A percentile compares a stretch with the other conserved stretches of the same genome.
phyloP scores from a whole-genome alignment of 2,888 invertebrate species.

The Leucophora obtusa region DNA sequence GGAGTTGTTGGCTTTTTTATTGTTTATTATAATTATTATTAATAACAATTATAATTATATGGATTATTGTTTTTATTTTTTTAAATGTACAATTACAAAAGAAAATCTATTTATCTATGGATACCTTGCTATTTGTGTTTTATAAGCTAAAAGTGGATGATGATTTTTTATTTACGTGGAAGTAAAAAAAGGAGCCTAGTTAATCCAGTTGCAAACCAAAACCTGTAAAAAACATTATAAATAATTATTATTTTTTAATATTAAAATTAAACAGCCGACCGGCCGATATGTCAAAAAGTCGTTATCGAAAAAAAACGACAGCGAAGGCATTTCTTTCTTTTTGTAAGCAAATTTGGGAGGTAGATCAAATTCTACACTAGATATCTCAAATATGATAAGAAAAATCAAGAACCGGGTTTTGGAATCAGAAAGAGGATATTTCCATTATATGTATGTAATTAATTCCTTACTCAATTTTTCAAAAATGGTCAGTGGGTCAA shows the following conservation, averaged over 20 bases:
- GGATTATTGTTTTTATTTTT: background rate
- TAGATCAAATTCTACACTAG: no score
- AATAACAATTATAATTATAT: background rate
- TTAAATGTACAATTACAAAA: slow-evolving; percentile 4
- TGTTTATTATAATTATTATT: slow-evolving; percentile 19
- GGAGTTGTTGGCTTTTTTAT: background rate
- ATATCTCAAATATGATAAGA: no score
- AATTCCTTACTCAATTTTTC: no score
- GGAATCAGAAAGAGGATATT: no score
- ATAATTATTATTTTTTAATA: background rate
- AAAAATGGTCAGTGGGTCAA: no score
- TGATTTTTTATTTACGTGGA: background rate
- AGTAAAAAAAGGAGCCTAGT: background rate
- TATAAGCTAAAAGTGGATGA: background rate
- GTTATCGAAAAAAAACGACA: no score
- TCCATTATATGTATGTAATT: no score
- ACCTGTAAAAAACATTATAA: background rate
- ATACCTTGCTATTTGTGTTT: background rate
- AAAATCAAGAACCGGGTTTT: no score
- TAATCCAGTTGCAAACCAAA: background rate
- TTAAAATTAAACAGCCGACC: no score
- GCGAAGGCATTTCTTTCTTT: no score
- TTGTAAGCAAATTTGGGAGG: no score
- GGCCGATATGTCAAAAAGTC: no score
- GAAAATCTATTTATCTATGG: background rate